These are phyloP conservation scores for Isichthys henryi DNA, from an alignment of 2,113 vertebrate genomes.

Conservation along the genomic window DNA sequence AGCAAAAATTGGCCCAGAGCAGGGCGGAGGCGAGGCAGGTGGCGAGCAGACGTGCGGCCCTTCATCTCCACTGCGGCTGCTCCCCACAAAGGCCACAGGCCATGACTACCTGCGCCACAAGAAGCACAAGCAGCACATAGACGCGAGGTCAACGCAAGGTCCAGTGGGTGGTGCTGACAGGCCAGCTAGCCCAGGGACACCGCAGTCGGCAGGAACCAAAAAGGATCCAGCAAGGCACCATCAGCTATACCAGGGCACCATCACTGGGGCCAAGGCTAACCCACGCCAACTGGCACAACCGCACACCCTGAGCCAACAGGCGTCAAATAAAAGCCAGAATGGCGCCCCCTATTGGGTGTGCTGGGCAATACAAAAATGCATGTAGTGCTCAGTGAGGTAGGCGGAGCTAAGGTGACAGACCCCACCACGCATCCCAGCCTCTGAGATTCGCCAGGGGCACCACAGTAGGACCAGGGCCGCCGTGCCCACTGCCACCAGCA, in stretches of 20 bases:
- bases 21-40: slow-evolving; percentile 76
- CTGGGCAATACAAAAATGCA: slow-evolving; percentile 73
- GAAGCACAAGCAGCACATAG: too few species aligned
- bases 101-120: too few species aligned
- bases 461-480: slow-evolving; percentile 71
- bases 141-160: too few species aligned
- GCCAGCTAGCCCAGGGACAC: slow-evolving; percentile 74
- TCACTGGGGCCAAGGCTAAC: slow-evolving; percentile 76
- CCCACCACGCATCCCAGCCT: slow-evolving; percentile 81
- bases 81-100: slow-evolving; percentile 77
- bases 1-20: slow-evolving; percentile 89
- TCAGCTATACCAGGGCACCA: slow-evolving; percentile 71
- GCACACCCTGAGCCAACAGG: slow-evolving; percentile 78
- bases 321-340: slow-evolving; percentile 85
- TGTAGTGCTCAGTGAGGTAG: slow-evolving; percentile 82
- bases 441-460: slow-evolving; percentile 79
- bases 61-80: slow-evolving; percentile 83
- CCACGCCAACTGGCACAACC: slow-evolving; percentile 70
- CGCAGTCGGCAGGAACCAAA: slow-evolving; percentile 65
- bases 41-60: slow-evolving; percentile 72
- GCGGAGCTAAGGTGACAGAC: slow-evolving; percentile 84
- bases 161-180: slow-evolving; percentile 69
- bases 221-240: slow-evolving; percentile 77
- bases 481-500: slow-evolving; percentile 86
- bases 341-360: slow-evolving; percentile 84